phyloP scores from a whole-genome alignment of 2,888 invertebrate species.

The Drosophila paramelanica region DNA sequence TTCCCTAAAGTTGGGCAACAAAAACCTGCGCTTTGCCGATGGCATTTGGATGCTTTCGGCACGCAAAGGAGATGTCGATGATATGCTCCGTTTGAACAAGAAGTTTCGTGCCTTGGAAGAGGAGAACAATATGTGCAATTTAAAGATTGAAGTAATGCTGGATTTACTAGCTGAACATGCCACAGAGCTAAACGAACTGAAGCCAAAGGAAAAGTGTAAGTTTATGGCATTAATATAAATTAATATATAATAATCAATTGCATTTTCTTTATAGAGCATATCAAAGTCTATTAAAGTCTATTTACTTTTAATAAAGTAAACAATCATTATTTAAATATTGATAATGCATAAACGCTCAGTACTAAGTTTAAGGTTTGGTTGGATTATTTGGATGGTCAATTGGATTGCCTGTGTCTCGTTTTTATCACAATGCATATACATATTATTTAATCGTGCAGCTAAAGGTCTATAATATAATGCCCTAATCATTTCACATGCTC shows the following conservation, averaged over 20 bases:
- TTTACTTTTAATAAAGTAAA: not conserved
- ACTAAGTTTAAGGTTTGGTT: not conserved
- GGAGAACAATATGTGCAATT: constrained; percentile 83
- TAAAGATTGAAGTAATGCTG: constrained; percentile 84
- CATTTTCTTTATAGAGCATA: constrained; percentile 5
- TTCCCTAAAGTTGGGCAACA: constrained; percentile 80
- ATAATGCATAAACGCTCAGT: not conserved
- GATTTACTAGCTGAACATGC: constrained; percentile 84
- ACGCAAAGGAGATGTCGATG: constrained; percentile 80
- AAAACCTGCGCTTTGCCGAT: constrained; percentile 83
- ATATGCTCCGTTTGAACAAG: constrained; percentile 77
- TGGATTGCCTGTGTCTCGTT: constrained; percentile 1
- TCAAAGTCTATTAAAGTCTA: not conserved
- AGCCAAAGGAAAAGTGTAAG: constrained; percentile 62
- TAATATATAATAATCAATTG: not conserved
- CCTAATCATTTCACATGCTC: constrained; percentile 46
- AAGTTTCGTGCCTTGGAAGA: constrained; percentile 82
- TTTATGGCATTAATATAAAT: not conserved
- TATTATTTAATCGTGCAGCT: constrained; percentile 31
- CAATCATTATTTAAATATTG: not conserved
- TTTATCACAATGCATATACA: constrained; percentile 5
- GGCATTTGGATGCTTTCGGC: constrained; percentile 83
- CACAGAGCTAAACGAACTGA: constrained; percentile 75
- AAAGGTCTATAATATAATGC: constrained; percentile 22
- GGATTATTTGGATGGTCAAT: constrained; percentile 9